Conservation (phyloP, 2,797 vertebrate species). For the Xyrichtys novacula region DNA sequence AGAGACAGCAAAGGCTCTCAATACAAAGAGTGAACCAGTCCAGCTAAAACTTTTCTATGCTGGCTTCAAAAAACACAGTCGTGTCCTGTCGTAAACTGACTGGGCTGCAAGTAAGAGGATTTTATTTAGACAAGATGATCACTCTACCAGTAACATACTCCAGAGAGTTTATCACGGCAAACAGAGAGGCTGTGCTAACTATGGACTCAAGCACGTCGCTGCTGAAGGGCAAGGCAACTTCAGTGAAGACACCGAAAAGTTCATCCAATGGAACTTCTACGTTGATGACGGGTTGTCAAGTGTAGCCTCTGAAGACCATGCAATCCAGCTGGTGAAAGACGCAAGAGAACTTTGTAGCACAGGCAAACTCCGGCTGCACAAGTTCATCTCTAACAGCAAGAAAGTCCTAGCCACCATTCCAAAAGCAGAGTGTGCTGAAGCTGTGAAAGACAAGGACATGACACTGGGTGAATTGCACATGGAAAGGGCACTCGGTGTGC, state of each 20-base stretch:
- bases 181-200: no score
- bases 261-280: no score
- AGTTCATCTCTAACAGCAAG: constrained; percentile 12
- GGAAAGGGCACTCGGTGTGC: constrained; percentile 11
- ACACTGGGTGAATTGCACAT: background rate
- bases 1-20: constrained; percentile 21
- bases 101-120: constrained; percentile 34
- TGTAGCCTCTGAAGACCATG: background rate
- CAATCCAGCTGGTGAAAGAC: background rate
- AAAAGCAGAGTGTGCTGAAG: background rate
- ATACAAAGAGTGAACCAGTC: constrained; percentile 26
- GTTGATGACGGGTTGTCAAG: background rate
- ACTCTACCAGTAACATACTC: constrained; percentile 26
- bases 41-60: constrained; percentile 25
- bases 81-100: constrained; percentile 25
- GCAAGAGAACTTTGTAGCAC: background rate
- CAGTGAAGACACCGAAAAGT: no score
- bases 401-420: background rate
- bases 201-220: no score
- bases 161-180: constrained; percentile 28
- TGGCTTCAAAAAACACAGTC: constrained; percentile 33
- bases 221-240: no score
- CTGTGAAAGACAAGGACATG: background rate
- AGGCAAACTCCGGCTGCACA: constrained; percentile 3
- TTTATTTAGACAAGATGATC: constrained; percentile 40